Conservation (phyloP, 2,113 vertebrate species). For the Actenoides lindsayi region DNA sequence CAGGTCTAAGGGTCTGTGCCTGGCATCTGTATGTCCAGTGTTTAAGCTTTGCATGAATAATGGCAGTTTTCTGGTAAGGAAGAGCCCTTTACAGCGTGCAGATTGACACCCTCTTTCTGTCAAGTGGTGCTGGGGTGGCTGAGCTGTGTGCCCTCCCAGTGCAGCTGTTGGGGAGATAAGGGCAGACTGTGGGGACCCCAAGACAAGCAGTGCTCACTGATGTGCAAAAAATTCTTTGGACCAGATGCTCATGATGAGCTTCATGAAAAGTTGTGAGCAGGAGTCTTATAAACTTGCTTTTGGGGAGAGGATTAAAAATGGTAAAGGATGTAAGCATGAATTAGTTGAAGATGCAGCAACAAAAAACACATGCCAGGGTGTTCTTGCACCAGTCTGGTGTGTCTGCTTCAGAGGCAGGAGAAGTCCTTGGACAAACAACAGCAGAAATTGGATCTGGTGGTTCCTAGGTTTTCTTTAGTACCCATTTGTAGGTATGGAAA, state of each 20-base stretch:
- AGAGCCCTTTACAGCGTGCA: background rate
- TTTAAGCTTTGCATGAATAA: background rate
- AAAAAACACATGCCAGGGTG: accelerated
- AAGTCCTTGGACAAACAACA: background rate
- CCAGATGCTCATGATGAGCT: background rate
- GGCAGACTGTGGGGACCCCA: background rate
- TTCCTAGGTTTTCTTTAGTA: background rate
- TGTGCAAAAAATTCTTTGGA: background rate
- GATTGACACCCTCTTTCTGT: background rate
- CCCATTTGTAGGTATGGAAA: accelerated
- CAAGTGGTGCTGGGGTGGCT: background rate
- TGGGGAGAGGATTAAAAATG: background rate
- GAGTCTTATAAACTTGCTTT: background rate
- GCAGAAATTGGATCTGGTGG: background rate
- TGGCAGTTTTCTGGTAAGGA: background rate
- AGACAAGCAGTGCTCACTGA: background rate
- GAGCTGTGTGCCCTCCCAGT: background rate
- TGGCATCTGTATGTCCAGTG: background rate
- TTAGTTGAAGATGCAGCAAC: background rate
- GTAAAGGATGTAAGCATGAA: background rate
- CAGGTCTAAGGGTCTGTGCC: background rate
- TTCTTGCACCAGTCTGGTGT: background rate
- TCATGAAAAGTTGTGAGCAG: background rate
- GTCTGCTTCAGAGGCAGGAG: background rate
- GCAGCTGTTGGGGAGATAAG: background rate